Conservation (phyloP, 1,140 invertebrate species). For the Papilio aristodemus region DNA sequence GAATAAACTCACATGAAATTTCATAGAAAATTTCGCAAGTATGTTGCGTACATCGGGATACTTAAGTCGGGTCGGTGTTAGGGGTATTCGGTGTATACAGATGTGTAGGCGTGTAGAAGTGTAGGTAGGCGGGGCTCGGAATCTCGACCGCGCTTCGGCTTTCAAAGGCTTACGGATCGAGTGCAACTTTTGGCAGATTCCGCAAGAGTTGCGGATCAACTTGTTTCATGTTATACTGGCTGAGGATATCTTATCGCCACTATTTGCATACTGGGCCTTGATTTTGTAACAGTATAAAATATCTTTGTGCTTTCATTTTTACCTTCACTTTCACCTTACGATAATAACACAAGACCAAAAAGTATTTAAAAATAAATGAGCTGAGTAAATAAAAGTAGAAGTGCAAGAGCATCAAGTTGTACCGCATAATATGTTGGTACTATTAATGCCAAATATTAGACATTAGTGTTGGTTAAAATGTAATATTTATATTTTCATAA, state of each 20-base stretch:
- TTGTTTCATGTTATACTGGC: constrained; percentile 17
- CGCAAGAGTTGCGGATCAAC: constrained; percentile 9
- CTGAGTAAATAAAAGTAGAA: no score
- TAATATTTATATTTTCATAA: background rate
- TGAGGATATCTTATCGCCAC: background rate
- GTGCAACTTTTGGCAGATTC: constrained; percentile 28
- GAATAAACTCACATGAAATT: constrained; percentile 31
- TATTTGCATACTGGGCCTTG: constrained; percentile 1
- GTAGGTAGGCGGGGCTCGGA: background rate
- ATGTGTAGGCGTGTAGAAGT: no score
- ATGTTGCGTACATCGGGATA: constrained; percentile 16
- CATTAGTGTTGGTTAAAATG: background rate
- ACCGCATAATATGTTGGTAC: no score
- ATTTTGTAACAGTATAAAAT: background rate
- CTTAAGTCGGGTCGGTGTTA: constrained; percentile 13
- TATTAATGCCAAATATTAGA: background rate
- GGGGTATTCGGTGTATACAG: constrained; percentile 15
- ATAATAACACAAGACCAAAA: background rate
- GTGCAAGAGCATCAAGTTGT: no score
- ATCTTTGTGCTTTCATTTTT: background rate
- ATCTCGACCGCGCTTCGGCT: constrained; percentile 1
- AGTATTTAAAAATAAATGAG: no score
- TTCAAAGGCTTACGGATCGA: constrained; percentile 26
- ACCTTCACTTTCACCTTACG: background rate
- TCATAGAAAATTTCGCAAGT: constrained; percentile 29